Evolutionary conservation across 2,888 invertebrate species (phyloP).

Genomic region (Drosophila leonis): DNA sequence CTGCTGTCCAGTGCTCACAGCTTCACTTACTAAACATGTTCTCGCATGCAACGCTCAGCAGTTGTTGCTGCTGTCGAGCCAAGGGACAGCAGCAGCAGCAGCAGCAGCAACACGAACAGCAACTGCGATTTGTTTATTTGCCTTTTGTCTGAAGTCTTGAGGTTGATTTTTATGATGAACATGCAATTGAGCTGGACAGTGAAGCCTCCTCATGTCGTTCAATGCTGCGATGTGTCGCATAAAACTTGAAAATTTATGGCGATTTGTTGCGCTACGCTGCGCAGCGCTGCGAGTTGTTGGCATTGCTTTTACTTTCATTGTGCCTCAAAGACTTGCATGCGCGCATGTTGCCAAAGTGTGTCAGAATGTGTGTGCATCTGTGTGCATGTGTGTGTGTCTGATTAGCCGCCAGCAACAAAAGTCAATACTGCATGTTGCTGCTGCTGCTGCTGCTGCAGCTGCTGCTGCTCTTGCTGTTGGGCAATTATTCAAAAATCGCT

Average conservation of each 20-base stretch:
- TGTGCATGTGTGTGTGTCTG: conserved; percentile 32
- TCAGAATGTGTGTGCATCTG: conserved; percentile 8
- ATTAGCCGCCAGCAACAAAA: conserved; percentile 63
- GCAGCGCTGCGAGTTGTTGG: conserved; percentile 26
- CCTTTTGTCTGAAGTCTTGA: conserved; percentile 25
- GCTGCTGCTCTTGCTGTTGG: conserved; percentile 31
- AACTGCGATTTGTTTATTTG: conserved; percentile 37
- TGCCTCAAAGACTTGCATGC: conserved; percentile 61
- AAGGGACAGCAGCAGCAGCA: neutral
- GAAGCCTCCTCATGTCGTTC: conserved; percentile 21
- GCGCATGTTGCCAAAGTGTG: conserved; percentile 36
- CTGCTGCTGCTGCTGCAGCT: conserved; percentile 26
- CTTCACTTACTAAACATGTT: neutral
- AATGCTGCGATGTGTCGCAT: conserved; percentile 20
- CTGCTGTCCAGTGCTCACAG: neutral
- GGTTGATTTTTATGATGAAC: conserved; percentile 61
- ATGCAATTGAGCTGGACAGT: conserved; percentile 46
- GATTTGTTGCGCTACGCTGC: conserved; percentile 20
- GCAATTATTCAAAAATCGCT: conserved; percentile 73
- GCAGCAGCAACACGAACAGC: conserved; percentile 1
- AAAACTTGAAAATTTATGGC: conserved; percentile 63
- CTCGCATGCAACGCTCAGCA: neutral
- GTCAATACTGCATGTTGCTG: conserved; percentile 43
- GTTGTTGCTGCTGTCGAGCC: conserved; percentile 4
- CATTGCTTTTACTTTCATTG: conserved; percentile 60